Evolutionary conservation across 2,113 vertebrate genomes (phyloP).

Genomic region (Lasiurus borealis): DNA sequence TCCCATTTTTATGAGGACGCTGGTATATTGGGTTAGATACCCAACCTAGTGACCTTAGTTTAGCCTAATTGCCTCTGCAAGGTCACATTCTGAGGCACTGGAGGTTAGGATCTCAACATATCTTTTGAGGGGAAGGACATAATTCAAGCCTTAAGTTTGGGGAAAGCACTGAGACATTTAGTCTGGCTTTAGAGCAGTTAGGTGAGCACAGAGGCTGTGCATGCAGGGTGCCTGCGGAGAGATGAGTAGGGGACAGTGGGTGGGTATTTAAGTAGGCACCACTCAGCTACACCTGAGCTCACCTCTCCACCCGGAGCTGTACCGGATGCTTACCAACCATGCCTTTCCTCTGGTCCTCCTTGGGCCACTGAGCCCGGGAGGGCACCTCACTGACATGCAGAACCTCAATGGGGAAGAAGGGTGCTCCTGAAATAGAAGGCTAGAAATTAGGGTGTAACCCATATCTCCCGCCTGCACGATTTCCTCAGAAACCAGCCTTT

Average conservation of each 20-base stretch:
- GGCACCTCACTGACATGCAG: neutral
- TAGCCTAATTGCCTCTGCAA: neutral
- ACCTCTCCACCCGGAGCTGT: neutral
- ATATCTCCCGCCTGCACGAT: neutral
- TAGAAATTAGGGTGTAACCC: neutral
- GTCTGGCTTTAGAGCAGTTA: neutral
- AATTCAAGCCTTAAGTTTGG: neutral
- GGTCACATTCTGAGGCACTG: neutral
- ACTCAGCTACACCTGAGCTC: neutral
- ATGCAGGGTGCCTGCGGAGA: accelerated
- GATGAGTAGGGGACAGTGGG: accelerated
- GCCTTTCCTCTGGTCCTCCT: neutral
- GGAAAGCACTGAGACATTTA: too few species aligned
- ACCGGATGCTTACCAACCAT: accelerated
- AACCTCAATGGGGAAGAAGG: neutral
- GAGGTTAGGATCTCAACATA: neutral
- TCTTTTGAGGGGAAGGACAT: neutral
- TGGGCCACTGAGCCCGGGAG: neutral
- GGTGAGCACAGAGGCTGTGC: neutral
- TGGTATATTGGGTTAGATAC: neutral
- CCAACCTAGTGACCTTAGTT: neutral
- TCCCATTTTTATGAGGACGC: neutral
- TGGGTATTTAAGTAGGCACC: too few species aligned
- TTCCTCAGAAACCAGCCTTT: neutral
- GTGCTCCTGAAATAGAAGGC: neutral